Evolutionary conservation across 2,888 invertebrate species (phyloP), one percentile per base, ranked within the genome.

Genomic region (Ochropacha duplaris): DNA sequence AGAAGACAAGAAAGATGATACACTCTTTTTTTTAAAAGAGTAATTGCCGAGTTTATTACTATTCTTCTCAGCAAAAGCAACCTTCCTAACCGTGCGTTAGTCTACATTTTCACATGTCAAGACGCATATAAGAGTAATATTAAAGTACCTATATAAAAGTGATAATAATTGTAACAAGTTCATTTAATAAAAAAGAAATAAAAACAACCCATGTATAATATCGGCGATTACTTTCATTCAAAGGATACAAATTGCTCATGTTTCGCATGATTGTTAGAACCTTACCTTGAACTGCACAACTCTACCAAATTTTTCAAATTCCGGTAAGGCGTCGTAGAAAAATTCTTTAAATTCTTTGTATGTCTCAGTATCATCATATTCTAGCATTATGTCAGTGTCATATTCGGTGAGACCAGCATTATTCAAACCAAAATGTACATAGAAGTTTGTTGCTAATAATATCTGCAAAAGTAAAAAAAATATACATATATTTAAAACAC

Each of bases 281-380:
- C 83, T 86, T 68, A 96, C 96, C 87, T 96, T 95, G 79, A 96
- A 94, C 69, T 94, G 94, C 11, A 90, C 77, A 60, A 96, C 89
- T 78, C 83, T 87, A 22, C 97, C 97, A 85, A 94, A 95, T 68
- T 94, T 95, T 78, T 96, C 94, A 79, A 99, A 94, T 88, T 99
- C 98, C 2, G 96, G 95, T 36, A 97, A 81, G 12, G 98, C 96
- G 90, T 99, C 98, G 65, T 94, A 92, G 78, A 97, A 98, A 84
- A 98, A 98, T 14, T 96, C 96, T 71, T 94, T 93, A 78, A 96
- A 99, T 74, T 97, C 96, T 54, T 94, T 93, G 60, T 97, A 96
- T 8, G 96, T 95, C 70, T 99, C 99, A 28, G 89, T 93, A 57
- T 96, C 96, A 70, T 97, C 98, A 88, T 95, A 97, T 85, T 99